Evolutionary conservation across 2,113 vertebrate genomes (phyloP).

Genomic region (Pagrus major): DNA sequence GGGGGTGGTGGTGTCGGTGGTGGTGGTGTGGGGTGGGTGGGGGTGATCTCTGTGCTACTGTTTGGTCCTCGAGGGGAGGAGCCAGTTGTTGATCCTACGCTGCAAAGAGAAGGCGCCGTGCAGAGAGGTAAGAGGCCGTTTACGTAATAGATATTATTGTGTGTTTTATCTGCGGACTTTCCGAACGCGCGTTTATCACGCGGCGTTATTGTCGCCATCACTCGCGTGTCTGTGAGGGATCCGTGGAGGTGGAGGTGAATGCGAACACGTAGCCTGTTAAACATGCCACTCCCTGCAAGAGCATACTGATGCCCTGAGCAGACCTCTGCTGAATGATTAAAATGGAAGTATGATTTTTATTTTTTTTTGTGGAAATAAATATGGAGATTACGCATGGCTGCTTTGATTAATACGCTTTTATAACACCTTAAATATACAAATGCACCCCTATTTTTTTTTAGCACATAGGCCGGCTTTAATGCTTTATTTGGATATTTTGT

Average conservation of each 20-base stretch:
- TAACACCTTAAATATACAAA: background rate
- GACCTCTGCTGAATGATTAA: slow-evolving; percentile 63
- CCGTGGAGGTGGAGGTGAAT: slow-evolving; percentile 48
- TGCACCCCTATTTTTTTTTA: background rate
- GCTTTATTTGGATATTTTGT: slow-evolving; percentile 6
- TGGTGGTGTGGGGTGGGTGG: slow-evolving; percentile 44
- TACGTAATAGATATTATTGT: slow-evolving; percentile 71
- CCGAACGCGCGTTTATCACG: slow-evolving; percentile 3
- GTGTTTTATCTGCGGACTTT: slow-evolving; percentile 41
- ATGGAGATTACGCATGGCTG: background rate
- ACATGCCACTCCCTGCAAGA: slow-evolving; percentile 87
- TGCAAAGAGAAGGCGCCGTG: slow-evolving; percentile 73
- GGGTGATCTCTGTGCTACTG: slow-evolving; percentile 55
- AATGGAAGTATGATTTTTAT: slow-evolving; percentile 20
- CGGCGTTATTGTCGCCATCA: background rate
- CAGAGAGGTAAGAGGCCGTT: slow-evolving; percentile 79
- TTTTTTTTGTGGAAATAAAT: background rate
- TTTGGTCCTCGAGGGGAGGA: slow-evolving; percentile 82
- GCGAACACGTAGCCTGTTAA: slow-evolving; percentile 65
- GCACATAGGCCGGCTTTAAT: background rate
- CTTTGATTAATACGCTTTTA: background rate
- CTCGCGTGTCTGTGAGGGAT: slow-evolving; percentile 4
- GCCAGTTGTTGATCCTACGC: slow-evolving; percentile 76
- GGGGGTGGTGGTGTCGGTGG: slow-evolving; percentile 62
- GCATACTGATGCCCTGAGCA: slow-evolving; percentile 71